These are phyloP conservation scores for Platycercus adscitus DNA, from an alignment of 2,113 vertebrate species.

Conservation along the genomic window DNA sequence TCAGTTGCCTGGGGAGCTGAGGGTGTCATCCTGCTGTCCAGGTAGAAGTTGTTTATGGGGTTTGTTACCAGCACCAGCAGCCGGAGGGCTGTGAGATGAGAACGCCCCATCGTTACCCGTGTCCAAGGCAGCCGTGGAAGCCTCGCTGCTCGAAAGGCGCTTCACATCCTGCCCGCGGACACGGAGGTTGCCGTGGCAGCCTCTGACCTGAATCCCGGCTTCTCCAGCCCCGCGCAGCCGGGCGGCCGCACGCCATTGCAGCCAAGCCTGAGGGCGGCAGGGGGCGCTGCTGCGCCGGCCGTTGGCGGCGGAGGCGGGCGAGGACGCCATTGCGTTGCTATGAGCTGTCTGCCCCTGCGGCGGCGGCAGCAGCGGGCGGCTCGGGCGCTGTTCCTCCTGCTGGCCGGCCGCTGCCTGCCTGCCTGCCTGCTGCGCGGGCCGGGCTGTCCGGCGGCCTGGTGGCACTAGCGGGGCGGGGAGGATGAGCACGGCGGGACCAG, in stretches of 20 bases:
- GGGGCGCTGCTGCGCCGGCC: not conserved
- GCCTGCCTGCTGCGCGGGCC: not conserved
- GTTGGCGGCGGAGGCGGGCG: not conserved
- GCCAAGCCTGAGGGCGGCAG: not conserved
- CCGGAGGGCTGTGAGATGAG: fast-evolving
- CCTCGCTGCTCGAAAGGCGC: fast-evolving
- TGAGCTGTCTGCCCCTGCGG: conserved; percentile 19
- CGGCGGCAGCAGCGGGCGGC: conserved; percentile 1
- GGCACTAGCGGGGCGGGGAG: conserved; percentile 17
- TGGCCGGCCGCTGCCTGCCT: not conserved
- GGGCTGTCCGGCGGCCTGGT: not conserved
- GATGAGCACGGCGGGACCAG: conserved; percentile 17
- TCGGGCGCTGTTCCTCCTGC: not conserved
- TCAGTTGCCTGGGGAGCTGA: fast-evolving
- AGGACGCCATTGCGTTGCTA: conserved; percentile 50
- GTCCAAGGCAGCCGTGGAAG: fast-evolving
- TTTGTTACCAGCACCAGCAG: not conserved
- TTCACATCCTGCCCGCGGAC: fast-evolving
- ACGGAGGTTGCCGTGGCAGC: not conserved
- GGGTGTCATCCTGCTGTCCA: not conserved
- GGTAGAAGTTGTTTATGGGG: fast-evolving
- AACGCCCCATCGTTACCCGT: fast-evolving
- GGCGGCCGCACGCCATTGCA: not conserved
- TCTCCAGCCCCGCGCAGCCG: too few species aligned
- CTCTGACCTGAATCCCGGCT: not conserved